Conservation (phyloP, 2,113 vertebrate genomes). For the Cercocebus atys region DNA sequence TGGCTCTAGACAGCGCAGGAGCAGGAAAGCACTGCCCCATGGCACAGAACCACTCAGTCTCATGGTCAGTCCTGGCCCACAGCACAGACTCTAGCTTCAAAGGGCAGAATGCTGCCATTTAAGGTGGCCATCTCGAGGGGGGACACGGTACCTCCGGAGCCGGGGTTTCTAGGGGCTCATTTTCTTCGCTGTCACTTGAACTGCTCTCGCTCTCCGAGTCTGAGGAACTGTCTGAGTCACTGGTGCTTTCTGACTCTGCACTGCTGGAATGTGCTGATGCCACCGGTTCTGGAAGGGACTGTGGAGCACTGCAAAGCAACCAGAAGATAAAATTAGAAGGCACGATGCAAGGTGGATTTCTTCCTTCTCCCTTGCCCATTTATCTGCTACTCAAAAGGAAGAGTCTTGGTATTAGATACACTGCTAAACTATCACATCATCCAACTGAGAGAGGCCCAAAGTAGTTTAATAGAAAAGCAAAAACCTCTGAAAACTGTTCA, state of each 20-base stretch:
- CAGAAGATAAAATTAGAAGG: conserved; percentile 72
- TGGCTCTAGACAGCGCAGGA: rapidly evolving
- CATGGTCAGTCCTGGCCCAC: not conserved
- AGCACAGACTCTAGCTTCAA: not conserved
- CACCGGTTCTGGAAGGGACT: conserved; percentile 79
- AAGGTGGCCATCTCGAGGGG: not conserved
- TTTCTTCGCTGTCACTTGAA: conserved; percentile 87
- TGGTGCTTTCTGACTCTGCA: conserved; percentile 89
- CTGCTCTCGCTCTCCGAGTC: conserved; percentile 91
- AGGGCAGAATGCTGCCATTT: not conserved
- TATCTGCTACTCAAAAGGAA: not conserved
- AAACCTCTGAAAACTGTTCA: not conserved
- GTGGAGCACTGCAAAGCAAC: conserved; percentile 83
- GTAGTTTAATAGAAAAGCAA: not conserved
- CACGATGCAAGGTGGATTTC: not conserved
- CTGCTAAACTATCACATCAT: not conserved
- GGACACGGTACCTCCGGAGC: conserved; percentile 77
- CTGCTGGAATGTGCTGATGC: conserved; percentile 89
- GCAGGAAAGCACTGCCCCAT: not conserved
- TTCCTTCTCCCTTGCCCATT: not conserved
- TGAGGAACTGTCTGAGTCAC: conserved; percentile 93
- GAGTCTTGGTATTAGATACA: not conserved
- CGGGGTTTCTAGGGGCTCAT: conserved; percentile 66
- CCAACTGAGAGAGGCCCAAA: not conserved
- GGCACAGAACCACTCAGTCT: not conserved